Evolutionary conservation across 2,113 vertebrate genomes (phyloP).

Genomic region (Microtus richardsoni): DNA sequence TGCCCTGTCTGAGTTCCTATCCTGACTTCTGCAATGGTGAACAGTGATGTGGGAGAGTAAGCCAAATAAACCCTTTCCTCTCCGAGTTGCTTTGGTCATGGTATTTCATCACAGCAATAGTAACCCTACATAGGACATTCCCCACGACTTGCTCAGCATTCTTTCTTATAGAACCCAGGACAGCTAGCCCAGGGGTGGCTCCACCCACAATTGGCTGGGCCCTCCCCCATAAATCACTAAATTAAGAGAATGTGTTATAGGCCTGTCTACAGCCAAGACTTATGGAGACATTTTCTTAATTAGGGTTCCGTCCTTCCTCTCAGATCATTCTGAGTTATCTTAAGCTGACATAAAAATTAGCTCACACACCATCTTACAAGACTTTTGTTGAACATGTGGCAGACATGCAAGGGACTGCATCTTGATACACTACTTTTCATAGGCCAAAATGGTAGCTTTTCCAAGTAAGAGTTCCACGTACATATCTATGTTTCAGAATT

Average conservation of each 20-base stretch:
- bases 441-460: slow-evolving; percentile 65
- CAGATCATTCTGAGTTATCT: background rate
- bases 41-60: background rate
- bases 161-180: background rate
- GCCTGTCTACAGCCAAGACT: background rate
- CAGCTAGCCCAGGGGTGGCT: background rate
- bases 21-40: background rate
- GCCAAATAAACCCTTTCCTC: background rate
- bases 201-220: background rate
- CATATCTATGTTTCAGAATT: background rate
- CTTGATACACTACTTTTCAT: slow-evolving; percentile 78
- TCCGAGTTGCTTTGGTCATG: background rate
- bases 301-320: background rate
- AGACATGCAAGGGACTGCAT: slow-evolving; percentile 70
- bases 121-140: background rate
- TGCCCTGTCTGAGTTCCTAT: background rate
- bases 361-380: background rate
- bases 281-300: background rate
- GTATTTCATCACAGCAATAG: background rate
- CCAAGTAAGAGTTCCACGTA: slow-evolving; percentile 78
- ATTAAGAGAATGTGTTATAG: background rate
- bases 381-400: background rate
- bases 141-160: background rate
- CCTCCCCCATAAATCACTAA: background rate
- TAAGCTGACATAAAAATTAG: background rate